Percentiles rank a stretch among this genome's conserved stretches.
phyloP scores from a whole-genome alignment of 2,113 vertebrate genomes.

The Pteruthius melanotis region DNA sequence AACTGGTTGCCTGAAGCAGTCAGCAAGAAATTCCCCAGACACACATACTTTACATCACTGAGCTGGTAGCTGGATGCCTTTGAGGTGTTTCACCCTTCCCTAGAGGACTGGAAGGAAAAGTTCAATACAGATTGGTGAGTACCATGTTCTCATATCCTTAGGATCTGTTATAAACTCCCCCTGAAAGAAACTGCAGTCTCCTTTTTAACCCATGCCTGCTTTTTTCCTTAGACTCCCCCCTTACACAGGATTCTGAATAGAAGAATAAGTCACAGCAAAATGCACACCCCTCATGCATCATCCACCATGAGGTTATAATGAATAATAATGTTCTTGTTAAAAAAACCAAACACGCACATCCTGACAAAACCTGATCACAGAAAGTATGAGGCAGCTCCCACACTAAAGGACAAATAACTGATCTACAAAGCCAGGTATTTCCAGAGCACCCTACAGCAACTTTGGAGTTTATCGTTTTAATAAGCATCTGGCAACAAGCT shows the following conservation, averaged over 20 bases:
- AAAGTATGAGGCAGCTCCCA: background rate
- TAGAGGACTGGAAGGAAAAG: background rate
- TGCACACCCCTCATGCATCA: background rate
- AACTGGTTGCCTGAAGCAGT: slow-evolving; percentile 5
- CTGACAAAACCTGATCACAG: background rate
- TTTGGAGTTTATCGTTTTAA: background rate
- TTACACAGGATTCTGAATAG: background rate
- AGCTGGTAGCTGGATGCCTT: slow-evolving; percentile 26
- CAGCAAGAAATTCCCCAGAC: slow-evolving; percentile 23
- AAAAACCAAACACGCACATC: background rate
- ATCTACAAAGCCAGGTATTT: background rate
- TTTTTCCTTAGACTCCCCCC: background rate
- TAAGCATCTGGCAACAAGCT: background rate
- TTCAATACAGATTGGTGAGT: background rate
- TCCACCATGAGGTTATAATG: background rate
- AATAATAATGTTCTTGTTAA: slow-evolving; percentile 14
- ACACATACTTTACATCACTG: background rate
- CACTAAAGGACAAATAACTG: background rate
- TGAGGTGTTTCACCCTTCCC: background rate
- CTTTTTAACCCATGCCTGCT: background rate
- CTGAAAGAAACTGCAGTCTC: background rate
- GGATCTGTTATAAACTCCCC: background rate
- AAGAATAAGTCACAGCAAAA: background rate
- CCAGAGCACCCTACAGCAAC: background rate
- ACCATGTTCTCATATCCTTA: background rate